Evolutionary conservation across 2,888 invertebrate genomes (phyloP), one percentile per base, ranked within the genome.

Genomic region (Ceratothoa steindachneri): DNA sequence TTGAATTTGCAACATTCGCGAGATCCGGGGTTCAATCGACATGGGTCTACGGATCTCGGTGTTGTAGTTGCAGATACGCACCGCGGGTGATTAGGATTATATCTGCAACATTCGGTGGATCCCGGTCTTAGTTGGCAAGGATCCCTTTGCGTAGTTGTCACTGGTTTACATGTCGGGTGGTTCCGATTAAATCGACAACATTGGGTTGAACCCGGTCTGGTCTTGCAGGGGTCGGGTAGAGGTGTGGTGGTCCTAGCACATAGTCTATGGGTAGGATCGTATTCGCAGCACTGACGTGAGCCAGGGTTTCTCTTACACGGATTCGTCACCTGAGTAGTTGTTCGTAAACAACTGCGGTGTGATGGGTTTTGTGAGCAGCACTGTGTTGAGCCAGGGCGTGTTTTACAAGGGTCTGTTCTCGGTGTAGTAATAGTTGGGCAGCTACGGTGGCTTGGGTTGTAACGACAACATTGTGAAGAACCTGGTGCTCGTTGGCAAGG

Each of bases 211-310:
- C 73, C 76, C 1, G 76, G 76, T 27, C 27, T 24, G 15, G 19
- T 67, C 28, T 28, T 52, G 64, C 77, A 77, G 15, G 77, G 71
- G 28, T 77, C 64, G 4, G 70, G 67, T 67, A 52, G 30, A 12
- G 28, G 0, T 22, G 72, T 72, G n/a, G 72, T 72, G 12, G 73
- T 77, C 22, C 73, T 70, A 28, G 64, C 64, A 64, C 70, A 70
- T n/a, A 24, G 22, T 27, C 70, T 15, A 28, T 67, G 64, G 0
- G 5, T 69, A 28, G 71, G 75, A 41, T 74, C 67, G 12, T 22
- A 29, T 3, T 41, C 28, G 55, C 73, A 73, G 60, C 79, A 72
- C 41, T 70, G n/a, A n/a, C n/a, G n/a, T n/a, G n/a, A n/a, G n/a
- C n/a, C n/a, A n/a, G n/a, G n/a, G n/a, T n/a, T n/a, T n/a, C n/a